phyloP scores from a whole-genome alignment of 2,888 invertebrate genomes.

The Melinaea marsaeus region DNA sequence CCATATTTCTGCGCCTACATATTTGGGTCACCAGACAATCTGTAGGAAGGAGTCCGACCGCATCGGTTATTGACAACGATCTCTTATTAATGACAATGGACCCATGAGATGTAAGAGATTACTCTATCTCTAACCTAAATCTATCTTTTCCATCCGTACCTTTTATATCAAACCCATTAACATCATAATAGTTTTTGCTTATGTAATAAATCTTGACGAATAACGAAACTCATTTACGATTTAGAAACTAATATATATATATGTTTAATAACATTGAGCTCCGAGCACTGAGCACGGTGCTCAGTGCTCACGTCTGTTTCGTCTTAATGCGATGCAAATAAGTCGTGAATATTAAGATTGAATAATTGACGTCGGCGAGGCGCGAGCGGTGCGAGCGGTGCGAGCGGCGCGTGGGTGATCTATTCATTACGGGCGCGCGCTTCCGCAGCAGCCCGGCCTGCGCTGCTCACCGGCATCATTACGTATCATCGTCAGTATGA shows the following conservation, averaged over 20 bases:
- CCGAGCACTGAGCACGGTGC: no score
- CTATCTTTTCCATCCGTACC: no score
- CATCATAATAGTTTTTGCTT: background rate
- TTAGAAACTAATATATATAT: background rate
- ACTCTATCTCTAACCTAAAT: no score
- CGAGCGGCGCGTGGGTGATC: slow-evolving; percentile 52
- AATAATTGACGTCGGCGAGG: slow-evolving; percentile 40
- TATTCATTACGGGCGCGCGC: slow-evolving; percentile 46
- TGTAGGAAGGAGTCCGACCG: slow-evolving; percentile 12
- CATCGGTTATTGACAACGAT: slow-evolving; percentile 7
- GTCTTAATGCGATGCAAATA: slow-evolving; percentile 33
- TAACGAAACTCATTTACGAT: background rate
- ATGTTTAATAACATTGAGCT: no score
- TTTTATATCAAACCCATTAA: background rate
- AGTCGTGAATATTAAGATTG: slow-evolving; percentile 28
- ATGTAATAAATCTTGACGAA: background rate
- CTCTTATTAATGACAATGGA: background rate
- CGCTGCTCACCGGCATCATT: slow-evolving; percentile 33
- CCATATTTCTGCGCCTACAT: slow-evolving; percentile 20
- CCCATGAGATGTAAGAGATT: background rate
- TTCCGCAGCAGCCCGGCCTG: slow-evolving; percentile 46
- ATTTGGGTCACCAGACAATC: slow-evolving; percentile 27
- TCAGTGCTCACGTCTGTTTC: slow-evolving; percentile 13
- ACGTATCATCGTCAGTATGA: slow-evolving; percentile 28
- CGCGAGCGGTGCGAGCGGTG: slow-evolving; percentile 49